Base-by-base conservation (phyloP, 2,797 vertebrate genomes). In the Cynodonichthys magdalenae region DNA sequence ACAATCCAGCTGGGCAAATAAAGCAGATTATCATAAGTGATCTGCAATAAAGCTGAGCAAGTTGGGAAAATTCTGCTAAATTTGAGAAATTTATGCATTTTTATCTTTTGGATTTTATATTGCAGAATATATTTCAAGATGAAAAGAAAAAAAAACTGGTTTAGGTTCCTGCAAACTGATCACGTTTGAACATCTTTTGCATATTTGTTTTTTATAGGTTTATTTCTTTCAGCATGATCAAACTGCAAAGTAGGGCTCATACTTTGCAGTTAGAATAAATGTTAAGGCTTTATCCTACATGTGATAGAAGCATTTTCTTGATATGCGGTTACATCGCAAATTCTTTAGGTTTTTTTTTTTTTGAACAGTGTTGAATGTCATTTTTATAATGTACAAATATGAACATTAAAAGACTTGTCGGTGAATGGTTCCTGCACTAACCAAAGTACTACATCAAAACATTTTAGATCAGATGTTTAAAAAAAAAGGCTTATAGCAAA, bases 111-210 rank as follows among this genome's bases (percentile, higher is more conserved):
- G 69, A 78, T 67, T 75, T 60, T 68, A 75, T 48, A 71, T 75
- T 71, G 72, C 51, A 57, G 69, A 60, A 2, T 65, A 59, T 17
- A 66, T 50, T 66, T 64, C 7, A 58, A 58, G 49, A 59, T 58
- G 10, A 54, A 63, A 60, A 47, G 6, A 11, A 73, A 31, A 55
- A 66, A 55, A 19, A 46, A 73, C 39, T 45, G 5, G 41, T 53
- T 69, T 70, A 71, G 28, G 52, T 31, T 66, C 54, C 60, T 67
- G 62, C 68, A 71, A 75, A 80, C 75, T 70, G 74, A 76, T 55
- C 42, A 53, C 24, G 75, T 81, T 77, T 59, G 78, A 67, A 61
- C 55, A 75, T 71, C 72, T 70, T 74, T 80, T 79, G 53, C 56
- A 17, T 53, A 61, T 60, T 36, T n/a, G n/a, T 41, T 24, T 17